phyloP scores from a whole-genome alignment of 1,140 invertebrate genomes.

The Leptinotarsa defecta region DNA sequence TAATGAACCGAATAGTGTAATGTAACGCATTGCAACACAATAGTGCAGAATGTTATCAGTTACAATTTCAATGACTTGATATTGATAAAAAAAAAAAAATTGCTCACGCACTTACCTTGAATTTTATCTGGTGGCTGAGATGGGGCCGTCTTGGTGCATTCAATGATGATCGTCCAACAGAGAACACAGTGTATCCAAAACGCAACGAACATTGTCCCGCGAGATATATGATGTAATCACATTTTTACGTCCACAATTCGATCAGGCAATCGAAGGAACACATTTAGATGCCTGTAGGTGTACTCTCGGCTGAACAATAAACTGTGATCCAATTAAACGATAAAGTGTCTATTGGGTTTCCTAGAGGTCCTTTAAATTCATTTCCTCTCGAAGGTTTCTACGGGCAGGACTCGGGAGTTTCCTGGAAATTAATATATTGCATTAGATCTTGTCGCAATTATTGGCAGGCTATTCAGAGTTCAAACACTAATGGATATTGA shows the following conservation, averaged over 20 bases:
- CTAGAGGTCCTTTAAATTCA: conserved; percentile 12
- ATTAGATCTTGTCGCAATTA: neutral
- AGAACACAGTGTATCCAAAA: conserved; percentile 11
- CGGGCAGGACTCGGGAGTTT: neutral
- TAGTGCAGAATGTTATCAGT: too few relatives aligned
- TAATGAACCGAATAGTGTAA: too few relatives aligned
- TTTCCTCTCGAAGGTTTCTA: neutral
- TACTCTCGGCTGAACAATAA: neutral
- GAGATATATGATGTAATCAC: neutral
- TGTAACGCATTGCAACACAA: too few relatives aligned
- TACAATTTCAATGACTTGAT: too few relatives aligned
- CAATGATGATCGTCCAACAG: conserved; percentile 7
- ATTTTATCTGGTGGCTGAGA: neutral
- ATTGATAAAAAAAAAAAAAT: too few relatives aligned
- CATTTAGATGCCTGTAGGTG: neutral
- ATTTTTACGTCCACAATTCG: conserved; percentile 7
- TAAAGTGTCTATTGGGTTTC: neutral
- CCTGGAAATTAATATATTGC: conserved; percentile 10
- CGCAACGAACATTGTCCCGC: neutral
- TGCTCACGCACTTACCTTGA: neutral
- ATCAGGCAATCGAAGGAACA: neutral
- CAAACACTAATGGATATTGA: neutral
- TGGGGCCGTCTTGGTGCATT: conserved; percentile 5
- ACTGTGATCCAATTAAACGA: neutral
- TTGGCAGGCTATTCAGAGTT: neutral